Evolutionary conservation across 2,113 vertebrate species (phyloP).

Genomic region (Argyrosomus japonicus): DNA sequence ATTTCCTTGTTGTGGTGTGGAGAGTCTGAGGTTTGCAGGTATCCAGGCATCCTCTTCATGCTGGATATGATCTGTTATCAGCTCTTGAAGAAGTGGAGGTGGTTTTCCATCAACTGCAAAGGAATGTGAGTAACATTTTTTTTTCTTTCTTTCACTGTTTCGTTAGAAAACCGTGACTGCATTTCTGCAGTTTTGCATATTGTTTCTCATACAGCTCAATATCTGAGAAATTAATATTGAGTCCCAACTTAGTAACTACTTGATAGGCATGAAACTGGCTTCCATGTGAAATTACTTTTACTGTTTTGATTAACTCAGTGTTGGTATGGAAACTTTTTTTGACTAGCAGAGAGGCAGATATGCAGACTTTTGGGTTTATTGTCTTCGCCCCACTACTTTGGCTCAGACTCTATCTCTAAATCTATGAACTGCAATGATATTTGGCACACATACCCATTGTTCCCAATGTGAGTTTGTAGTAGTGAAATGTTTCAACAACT

Average conservation of each 20-base stretch:
- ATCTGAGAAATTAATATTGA: too few relatives aligned
- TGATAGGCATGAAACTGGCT: too few relatives aligned
- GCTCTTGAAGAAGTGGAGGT: not conserved
- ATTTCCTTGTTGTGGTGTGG: not conserved
- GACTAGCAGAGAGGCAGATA: not conserved
- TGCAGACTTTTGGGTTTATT: too few relatives aligned
- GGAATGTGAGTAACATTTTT: not conserved
- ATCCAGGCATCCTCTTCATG: not conserved
- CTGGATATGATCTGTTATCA: not conserved
- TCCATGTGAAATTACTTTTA: too few relatives aligned
- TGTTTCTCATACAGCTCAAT: not conserved
- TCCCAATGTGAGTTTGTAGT: not conserved
- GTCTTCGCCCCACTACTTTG: not conserved
- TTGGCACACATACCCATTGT: not conserved
- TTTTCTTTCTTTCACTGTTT: not conserved
- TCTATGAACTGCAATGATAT: not conserved
- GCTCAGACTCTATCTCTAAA: not conserved
- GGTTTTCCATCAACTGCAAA: not conserved
- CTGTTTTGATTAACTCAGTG: not conserved
- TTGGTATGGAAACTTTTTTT: not conserved
- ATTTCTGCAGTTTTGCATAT: not conserved
- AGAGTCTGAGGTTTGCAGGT: not conserved
- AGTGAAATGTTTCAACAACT: not conserved
- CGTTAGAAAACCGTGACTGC: not conserved
- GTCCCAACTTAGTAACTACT: too few relatives aligned